Base-by-base conservation (phyloP, 2,113 vertebrate species). In the Lontra canadensis region DNA sequence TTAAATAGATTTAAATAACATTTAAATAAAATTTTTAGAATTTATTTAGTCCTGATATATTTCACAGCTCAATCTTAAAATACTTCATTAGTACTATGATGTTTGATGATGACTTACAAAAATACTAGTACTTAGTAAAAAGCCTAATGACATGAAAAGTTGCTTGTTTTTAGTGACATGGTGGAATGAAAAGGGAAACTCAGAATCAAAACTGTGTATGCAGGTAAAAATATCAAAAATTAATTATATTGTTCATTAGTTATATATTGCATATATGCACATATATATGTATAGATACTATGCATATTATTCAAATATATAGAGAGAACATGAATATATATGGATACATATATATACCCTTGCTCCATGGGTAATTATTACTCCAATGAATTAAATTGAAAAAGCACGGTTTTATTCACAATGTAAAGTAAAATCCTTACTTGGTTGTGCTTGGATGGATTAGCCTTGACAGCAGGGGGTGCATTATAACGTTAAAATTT, bases 301-400 rank as follows among this genome's bases (percentile, higher is more conserved):
- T 52, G 11, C 12, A 93, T 15, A 55, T 67, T 42, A 63, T 65
- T 9, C 25, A 3, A 69, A 47, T 20, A 1, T 18, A 14, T 42
- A 65, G 3, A 52, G 3, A 52, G 31, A 44, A 57, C 69, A 82
- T 61, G 20, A 26, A 55, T 39, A 52, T 39, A 73, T 65, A 42
- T 6, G 0, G 67, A 42, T 34, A 7, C 31, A 3, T 2, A 0
- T 25, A 23, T 42, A 80, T 26, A 59, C 44, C 0, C 4, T 9
- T 44, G 18, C 4, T 4, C 6, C n/a, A 63, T 7, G 0, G 23
- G 44, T 1, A 87, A 81, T 20, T 87, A 83, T 67, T 65, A 59
- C 2, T 81, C 21, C 4, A 55, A 17, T 69, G 17, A 93, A 89
- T 89, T 87, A 36, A 94, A 55, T 23, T 76, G 14, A 7, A 49